Conservation (phyloP, 2,113 vertebrate genomes). For the Sphaerodactylus townsendi region DNA sequence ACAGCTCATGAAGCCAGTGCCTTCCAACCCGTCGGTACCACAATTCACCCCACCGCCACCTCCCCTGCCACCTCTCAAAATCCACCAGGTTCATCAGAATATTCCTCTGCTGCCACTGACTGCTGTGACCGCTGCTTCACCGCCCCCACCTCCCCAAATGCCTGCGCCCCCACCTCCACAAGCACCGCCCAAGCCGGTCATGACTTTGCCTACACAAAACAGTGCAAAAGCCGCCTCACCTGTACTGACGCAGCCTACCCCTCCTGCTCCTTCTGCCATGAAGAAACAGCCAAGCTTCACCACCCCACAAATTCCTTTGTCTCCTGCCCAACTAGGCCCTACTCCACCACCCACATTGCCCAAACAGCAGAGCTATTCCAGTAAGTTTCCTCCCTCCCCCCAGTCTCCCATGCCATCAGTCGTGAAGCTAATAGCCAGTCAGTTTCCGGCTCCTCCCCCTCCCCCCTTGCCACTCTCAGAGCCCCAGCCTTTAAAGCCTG, state of each 20-base stretch:
- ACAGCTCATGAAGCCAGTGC: conserved; percentile 74
- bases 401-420: conserved; percentile 75
- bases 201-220: conserved; percentile 71
- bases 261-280: conserved; percentile 71
- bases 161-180: conserved; percentile 65
- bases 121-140: conserved; percentile 26
- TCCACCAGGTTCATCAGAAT: conserved; percentile 79
- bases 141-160: conserved; percentile 70
- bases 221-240: conserved; percentile 69
- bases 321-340: conserved; percentile 65
- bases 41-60: conserved; percentile 78
- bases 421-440: conserved; percentile 89
- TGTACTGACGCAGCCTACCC: conserved; percentile 41
- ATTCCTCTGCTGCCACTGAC: conserved; percentile 19
- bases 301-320: conserved; percentile 65
- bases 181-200: conserved; percentile 80
- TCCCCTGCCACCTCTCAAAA: conserved; percentile 68
- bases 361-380: conserved; percentile 87
- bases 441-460: conserved; percentile 81
- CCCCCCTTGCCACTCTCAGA: conserved; percentile 61
- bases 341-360: conserved; percentile 84
- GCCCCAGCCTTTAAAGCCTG: conserved; percentile 65
- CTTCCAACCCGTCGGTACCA: conserved; percentile 68
- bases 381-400: conserved; percentile 74
- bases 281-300: conserved; percentile 87